Evolutionary conservation across 1,140 invertebrate genomes (phyloP).

Genomic region (Brachionus sp.): DNA sequence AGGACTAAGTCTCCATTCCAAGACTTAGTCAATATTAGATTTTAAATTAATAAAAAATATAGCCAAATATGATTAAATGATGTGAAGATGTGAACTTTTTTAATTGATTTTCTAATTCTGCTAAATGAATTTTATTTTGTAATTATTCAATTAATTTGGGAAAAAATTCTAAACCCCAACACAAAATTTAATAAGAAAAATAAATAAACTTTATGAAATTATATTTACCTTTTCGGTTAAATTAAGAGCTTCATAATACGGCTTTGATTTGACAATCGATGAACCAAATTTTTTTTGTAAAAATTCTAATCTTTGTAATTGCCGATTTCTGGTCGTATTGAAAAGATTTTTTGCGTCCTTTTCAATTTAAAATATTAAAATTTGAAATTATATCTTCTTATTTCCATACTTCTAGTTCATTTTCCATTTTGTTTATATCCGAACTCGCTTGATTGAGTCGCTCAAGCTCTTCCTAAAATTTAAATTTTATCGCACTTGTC

Average conservation of each 20-base stretch:
- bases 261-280: conserved; percentile 81
- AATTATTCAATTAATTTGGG: neutral
- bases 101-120: too few species aligned
- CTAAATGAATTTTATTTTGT: too few species aligned
- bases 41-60: too few species aligned
- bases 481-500: neutral
- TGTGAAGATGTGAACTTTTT: too few species aligned
- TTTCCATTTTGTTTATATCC: conserved; percentile 87
- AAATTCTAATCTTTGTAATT: conserved; percentile 74
- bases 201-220: neutral
- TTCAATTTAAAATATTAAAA: conserved; percentile 48
- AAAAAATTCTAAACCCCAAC: neutral
- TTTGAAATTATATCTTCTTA: neutral
- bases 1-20: too few species aligned
- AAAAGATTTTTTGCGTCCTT: conserved; percentile 79
- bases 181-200: too few species aligned
- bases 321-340: conserved; percentile 76
- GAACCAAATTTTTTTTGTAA: conserved; percentile 77
- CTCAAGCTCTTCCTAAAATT: conserved; percentile 75
- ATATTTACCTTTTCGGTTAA: conserved; percentile 63
- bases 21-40: too few species aligned
- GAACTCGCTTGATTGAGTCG: conserved; percentile 83
- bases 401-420: conserved; percentile 81
- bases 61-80: too few species aligned
- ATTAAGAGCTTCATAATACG: conserved; percentile 79